Conservation (phyloP, 2,113 vertebrate genomes). For the Gnathonemus longibarbis region DNA sequence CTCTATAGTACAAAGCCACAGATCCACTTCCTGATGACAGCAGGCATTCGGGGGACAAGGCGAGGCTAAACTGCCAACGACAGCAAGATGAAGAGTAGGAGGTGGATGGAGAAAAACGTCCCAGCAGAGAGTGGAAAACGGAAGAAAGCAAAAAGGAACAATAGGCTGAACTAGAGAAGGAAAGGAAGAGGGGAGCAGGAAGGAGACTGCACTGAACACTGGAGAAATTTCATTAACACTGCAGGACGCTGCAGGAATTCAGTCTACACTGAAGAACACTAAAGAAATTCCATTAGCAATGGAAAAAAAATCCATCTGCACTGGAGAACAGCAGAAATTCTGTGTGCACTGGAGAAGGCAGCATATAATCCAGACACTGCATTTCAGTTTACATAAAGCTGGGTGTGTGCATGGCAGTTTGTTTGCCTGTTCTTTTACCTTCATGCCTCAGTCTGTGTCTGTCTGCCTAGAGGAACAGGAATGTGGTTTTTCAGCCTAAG, state of each 20-base stretch:
- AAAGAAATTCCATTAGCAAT: not conserved
- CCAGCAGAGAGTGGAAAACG: not conserved
- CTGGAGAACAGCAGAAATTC: not conserved
- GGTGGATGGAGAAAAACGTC: not conserved
- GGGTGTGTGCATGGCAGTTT: not conserved
- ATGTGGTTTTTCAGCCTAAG: slow-evolving; percentile 14
- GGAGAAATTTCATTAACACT: not conserved
- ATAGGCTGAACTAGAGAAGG: not conserved
- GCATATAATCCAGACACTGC: not conserved
- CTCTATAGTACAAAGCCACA: not conserved
- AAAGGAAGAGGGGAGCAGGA: not conserved
- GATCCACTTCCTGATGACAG: not conserved
- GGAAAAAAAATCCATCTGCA: not conserved
- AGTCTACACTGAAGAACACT: not conserved
- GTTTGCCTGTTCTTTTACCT: not conserved
- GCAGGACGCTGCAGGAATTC: not conserved
- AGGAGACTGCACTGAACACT: not conserved
- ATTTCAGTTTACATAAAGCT: not conserved
- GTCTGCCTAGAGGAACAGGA: not conserved
- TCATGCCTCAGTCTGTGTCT: not conserved
- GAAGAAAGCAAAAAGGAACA: not conserved
- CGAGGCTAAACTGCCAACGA: not conserved
- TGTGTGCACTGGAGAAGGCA: not conserved
- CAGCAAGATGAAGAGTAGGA: not conserved
- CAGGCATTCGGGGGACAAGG: not conserved